These are phyloP conservation scores for Ophion costatus DNA, from an alignment of 2,888 invertebrate genomes.

Conservation along the genomic window DNA sequence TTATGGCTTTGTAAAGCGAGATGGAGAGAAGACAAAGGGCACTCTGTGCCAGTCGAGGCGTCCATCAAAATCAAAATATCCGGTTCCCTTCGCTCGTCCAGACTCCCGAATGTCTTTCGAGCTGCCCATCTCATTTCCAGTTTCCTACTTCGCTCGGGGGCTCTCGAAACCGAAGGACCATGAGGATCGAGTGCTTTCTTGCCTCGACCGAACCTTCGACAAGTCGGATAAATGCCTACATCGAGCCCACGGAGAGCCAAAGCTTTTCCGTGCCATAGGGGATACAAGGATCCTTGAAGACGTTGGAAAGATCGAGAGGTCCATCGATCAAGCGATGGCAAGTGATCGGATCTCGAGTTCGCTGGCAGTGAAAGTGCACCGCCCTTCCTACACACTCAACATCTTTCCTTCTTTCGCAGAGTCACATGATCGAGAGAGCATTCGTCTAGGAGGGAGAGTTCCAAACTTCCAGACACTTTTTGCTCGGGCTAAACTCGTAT, in stretches of 20 bases:
- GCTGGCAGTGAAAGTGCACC: neutral
- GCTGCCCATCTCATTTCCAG: neutral
- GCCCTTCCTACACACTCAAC: neutral
- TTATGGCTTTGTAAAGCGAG: neutral
- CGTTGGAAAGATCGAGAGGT: slow-evolving; percentile 23
- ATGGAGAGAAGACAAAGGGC: neutral
- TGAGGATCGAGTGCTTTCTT: slow-evolving; percentile 38
- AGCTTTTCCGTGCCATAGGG: neutral
- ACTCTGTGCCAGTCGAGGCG: slow-evolving; percentile 17
- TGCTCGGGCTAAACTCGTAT: neutral
- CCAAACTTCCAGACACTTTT: slow-evolving; percentile 1
- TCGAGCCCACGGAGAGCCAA: neutral
- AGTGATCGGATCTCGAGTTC: slow-evolving; percentile 45
- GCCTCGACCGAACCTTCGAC: slow-evolving; percentile 33
- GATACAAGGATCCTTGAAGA: neutral
- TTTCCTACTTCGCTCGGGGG: slow-evolving; percentile 18
- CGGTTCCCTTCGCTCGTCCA: slow-evolving; percentile 28
- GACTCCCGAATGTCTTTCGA: slow-evolving; percentile 25
- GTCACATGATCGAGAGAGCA: slow-evolving; percentile 15
- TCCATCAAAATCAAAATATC: slow-evolving; percentile 49
- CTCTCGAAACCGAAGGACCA: slow-evolving; percentile 22
- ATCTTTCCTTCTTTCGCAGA: neutral
- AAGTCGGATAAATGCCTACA: slow-evolving; percentile 9
- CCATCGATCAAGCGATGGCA: slow-evolving; percentile 48
- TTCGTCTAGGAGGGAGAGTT: slow-evolving; percentile 9